A percentile compares a stretch with the other conserved stretches of the same genome.
phyloP scores from a whole-genome alignment of 2,888 invertebrate genomes.

The Stenodema calcarata region DNA sequence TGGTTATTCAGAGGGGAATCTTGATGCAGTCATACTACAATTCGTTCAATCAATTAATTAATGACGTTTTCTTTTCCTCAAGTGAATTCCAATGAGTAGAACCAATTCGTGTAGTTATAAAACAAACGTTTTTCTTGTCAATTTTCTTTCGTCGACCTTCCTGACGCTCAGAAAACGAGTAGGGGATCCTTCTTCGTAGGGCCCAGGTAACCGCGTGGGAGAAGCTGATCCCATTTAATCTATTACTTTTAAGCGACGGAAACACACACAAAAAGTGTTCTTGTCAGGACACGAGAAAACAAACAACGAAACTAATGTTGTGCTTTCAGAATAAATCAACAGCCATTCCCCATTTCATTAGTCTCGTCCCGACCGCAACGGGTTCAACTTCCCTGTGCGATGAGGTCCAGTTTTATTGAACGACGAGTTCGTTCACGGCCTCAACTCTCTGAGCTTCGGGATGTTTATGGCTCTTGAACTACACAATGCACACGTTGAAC shows the following conservation, averaged over 20 bases:
- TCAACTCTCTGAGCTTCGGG: background rate
- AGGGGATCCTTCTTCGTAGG: background rate
- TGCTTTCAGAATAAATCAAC: conserved; percentile 29
- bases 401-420: conserved; percentile 10
- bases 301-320: conserved; percentile 23
- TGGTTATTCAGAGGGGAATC: too few species aligned
- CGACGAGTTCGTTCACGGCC: background rate
- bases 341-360: conserved; percentile 33
- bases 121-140: background rate
- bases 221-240: conserved; percentile 23
- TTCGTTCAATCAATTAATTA: too few species aligned
- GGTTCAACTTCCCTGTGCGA: background rate
- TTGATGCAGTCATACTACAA: too few species aligned
- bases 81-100: too few species aligned
- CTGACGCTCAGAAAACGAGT: background rate
- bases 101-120: background rate
- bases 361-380: background rate
- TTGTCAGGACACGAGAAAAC: conserved; percentile 35
- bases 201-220: conserved; percentile 26
- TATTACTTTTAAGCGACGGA: background rate
- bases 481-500: background rate
- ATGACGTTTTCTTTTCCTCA: too few species aligned
- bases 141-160: background rate
- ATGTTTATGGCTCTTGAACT: background rate
- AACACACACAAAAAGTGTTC: conserved; percentile 16